Evolutionary conservation across 2,888 invertebrate species (phyloP), one percentile per base, ranked within the genome.

Genomic region (Sesia apiformis): DNA sequence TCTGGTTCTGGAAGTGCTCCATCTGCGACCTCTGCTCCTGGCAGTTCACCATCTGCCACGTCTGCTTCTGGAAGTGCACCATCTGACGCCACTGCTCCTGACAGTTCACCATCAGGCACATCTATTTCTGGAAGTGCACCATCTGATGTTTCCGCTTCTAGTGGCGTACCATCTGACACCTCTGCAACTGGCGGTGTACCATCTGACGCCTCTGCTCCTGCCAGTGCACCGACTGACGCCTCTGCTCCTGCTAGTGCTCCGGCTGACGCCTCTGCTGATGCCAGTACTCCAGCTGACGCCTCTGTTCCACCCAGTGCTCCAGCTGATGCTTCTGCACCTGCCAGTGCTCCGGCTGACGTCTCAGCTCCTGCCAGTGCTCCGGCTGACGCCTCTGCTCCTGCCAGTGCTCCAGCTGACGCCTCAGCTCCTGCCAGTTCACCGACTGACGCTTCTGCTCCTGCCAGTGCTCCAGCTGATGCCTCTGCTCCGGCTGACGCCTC

Each of bases 231-330:
- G 1, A 1, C 7, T 6, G 7, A 41, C 41, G 41, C 5, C 41
- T 41, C 41, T 6, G 61, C 53, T 39, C 51, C 39, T 8, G 56
- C 56, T 3, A 50, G n/a, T 4, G 4, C 52, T 55, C 55, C 49
- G 6, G 49, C 52, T 40, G 52, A 23, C n/a, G 54, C 50, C 23
- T 3, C 50, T 50, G 56, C 43, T 40, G 52, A 40, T 23, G 42
- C 40, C 4, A 54, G 8, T 0, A 38, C 54, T n/a, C n/a, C 6
- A 41, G 41, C 41, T 5, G 41, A 6, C 23, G 23, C 53, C 23
- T n/a, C 53, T 5, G 41, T 4, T 38, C n/a, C n/a, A n/a, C n/a
- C n/a, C n/a, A n/a, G 23, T 23, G 23, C 23, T 1, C 3, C 23
- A 23, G 2, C 23, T 23, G 23, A 23, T 2, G 23, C 38, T 38